These are phyloP conservation scores for Oryctes rhinoceros DNA, from an alignment of 1,140 invertebrate species.

Conservation along the genomic window DNA sequence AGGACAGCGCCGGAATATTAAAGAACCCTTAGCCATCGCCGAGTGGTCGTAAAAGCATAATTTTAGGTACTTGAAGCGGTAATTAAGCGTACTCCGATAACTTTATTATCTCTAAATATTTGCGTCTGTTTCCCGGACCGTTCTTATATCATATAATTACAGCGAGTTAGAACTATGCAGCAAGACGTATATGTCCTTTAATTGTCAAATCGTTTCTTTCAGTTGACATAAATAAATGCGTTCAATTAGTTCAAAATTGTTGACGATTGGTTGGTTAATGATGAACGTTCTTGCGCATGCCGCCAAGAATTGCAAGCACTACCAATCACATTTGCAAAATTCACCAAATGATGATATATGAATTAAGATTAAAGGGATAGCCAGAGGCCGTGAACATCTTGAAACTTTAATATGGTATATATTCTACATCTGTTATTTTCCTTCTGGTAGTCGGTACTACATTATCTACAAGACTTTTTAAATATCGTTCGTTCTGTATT, in stretches of 20 bases:
- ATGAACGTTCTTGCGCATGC: too few species aligned
- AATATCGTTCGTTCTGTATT: too few species aligned
- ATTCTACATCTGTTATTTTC: too few species aligned
- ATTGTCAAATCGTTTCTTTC: not conserved
- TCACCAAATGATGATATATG: too few species aligned
- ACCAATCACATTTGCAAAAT: too few species aligned
- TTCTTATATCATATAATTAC: not conserved
- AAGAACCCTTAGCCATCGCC: slow-evolving; percentile 4
- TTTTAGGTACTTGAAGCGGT: slow-evolving; percentile 33
- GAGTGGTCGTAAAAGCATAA: slow-evolving; percentile 34
- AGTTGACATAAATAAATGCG: not conserved
- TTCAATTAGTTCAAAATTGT: too few species aligned
- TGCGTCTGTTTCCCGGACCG: not conserved
- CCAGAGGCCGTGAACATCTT: not conserved
- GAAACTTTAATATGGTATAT: not conserved
- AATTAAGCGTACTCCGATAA: slow-evolving; percentile 20
- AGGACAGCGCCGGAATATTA: slow-evolving; percentile 20
- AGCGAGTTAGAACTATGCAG: not conserved
- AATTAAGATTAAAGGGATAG: too few species aligned
- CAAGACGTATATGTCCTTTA: not conserved
- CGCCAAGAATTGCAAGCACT: too few species aligned
- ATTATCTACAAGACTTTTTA: too few species aligned
- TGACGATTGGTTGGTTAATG: too few species aligned
- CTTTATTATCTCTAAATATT: slow-evolving; percentile 27
- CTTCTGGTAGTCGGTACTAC: too few species aligned